These are phyloP conservation scores for Rousettus madagascariensis DNA, from an alignment of 2,797 vertebrate species.

Conservation along the genomic window DNA sequence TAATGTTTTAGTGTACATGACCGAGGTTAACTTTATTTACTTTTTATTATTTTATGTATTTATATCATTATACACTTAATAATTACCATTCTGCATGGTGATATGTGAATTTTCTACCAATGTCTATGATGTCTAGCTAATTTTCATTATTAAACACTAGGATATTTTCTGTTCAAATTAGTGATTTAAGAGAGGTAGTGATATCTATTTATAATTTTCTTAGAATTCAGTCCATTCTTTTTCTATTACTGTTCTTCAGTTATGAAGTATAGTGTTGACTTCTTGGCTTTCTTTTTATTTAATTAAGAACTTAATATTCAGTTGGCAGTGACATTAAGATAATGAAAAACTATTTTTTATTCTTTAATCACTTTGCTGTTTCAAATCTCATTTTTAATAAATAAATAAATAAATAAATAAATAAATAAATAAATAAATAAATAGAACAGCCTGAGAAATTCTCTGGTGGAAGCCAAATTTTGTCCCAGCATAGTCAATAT, in stretches of 20 bases:
- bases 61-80: neutral
- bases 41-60: neutral
- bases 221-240: neutral
- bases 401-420: neutral
- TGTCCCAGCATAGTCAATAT: neutral
- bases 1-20: neutral
- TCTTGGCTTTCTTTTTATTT: neutral
- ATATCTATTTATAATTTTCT: neutral
- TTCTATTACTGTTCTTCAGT: neutral
- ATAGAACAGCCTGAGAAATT: neutral
- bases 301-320: neutral
- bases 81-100: neutral
- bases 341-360: neutral
- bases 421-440: neutral
- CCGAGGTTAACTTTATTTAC: neutral
- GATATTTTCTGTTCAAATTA: neutral
- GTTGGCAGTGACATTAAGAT: neutral
- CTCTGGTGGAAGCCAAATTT: neutral
- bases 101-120: neutral
- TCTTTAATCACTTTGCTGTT: neutral
- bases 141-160: neutral
- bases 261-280: neutral
- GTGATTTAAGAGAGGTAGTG: neutral
- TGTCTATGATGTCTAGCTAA: neutral
- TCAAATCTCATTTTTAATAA: neutral